Base-by-base conservation (phyloP, 30 jellyfish, hydroid and myxozoan genomes). In the Aurelia sp. region DNA sequence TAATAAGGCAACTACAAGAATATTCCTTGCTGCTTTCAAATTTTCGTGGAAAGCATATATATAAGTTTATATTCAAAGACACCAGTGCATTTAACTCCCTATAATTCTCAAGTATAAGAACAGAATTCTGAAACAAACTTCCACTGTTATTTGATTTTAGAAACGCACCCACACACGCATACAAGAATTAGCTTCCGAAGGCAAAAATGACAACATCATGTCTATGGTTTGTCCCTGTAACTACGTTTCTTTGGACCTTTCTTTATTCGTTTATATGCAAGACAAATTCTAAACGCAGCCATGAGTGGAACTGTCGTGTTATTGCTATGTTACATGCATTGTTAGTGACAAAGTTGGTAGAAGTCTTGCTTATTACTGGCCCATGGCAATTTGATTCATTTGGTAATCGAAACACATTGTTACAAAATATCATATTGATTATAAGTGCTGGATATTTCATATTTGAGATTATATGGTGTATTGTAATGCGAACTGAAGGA, bases 401-500 rank as follows among this genome's bases (percentile, higher is more conserved):
- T 44, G 98, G 97, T 41, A 84, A 78, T 5, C 79, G 61, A 62
- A 91, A 91, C 66, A 85, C 94, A 44, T 22, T 30, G 40, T 18
- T 61, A 3, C 96, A 91, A 19, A 79, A 63, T 66, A 4, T 31
- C 12, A 92, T 72, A 13, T 67, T 91, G 41, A 15, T 19, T 27
- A 24, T 91, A 11, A 85, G 94, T 62, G 93, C 96, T 57, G 98
- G 97, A 18, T 91, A 85, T 51, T 91, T 91, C 50, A 70, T 91
- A 8, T 91, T 91, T 74, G 98, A 91, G 47, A 74, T 79, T 13
- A 48, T 67, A 27, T 91, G 98, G 98, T 82, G 96, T 80, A 5
- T 79, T 41, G 63, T 53, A 50, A 91, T 91, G 98, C 90, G 71
- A 66, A 91, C 98, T 18, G 98, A 91, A 55, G 91, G 98, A 5